Evolutionary conservation across 2,888 invertebrate species (phyloP).

Genomic region (Sphaerophoria taeniata): DNA sequence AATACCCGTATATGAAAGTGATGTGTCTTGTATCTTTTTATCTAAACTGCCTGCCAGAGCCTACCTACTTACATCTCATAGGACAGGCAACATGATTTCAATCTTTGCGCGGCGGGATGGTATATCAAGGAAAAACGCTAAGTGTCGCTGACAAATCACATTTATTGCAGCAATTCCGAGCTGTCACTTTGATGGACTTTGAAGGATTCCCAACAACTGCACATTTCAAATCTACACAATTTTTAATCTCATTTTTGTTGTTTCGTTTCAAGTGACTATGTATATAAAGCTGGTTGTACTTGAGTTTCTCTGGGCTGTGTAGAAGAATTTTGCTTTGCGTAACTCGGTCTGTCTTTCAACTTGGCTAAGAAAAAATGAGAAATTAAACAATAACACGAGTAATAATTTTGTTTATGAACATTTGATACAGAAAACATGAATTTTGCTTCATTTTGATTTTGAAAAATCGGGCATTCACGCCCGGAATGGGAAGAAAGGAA

Average conservation of each 20-base stretch:
- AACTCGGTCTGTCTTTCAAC: conserved; percentile 59
- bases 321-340: conserved; percentile 55
- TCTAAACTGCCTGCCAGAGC: conserved; percentile 52
- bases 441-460: no score
- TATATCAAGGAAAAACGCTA: conserved; percentile 68
- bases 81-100: conserved; percentile 72
- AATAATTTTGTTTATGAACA: no score
- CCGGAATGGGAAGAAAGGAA: no score
- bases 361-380: conserved; percentile 3
- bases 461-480: no score
- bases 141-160: conserved; percentile 75
- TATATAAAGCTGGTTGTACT: neutral
- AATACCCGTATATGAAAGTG: conserved; percentile 3
- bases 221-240: conserved; percentile 72
- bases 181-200: conserved; percentile 75
- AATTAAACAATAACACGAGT: neutral
- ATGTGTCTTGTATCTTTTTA: conserved; percentile 40
- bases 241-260: conserved; percentile 72
- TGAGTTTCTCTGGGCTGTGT: conserved; percentile 21
- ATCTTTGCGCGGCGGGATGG: conserved; percentile 67
- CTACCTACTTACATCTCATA: conserved; percentile 67
- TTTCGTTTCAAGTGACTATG: conserved; percentile 10
- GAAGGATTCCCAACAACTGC: conserved; percentile 75
- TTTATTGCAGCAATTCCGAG: conserved; percentile 73
- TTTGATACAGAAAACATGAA: no score